Base-by-base conservation (phyloP, 2,113 vertebrate species). In the Phyllostomus discolor region DNA sequence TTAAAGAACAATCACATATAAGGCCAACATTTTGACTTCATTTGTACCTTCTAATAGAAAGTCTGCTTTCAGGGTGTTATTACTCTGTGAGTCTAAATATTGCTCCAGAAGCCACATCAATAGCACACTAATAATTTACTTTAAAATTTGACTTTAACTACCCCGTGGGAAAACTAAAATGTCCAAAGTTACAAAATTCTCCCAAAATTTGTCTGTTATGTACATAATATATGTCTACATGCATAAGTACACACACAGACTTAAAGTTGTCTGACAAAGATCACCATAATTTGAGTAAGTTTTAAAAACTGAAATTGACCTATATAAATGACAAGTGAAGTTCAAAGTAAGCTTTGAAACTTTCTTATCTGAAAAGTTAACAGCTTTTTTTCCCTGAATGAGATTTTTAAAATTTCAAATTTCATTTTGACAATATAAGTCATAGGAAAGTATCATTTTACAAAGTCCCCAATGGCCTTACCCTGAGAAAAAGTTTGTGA, bases 201-300 rank as follows among this genome's bases (percentile, higher is more conserved):
- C 43, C 59, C 46, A 50, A 84, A 93, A 62, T 70, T 12, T 79
- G 31, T 38, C 31, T 78, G 7, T 43, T 92, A 54, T 43, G 7
- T 38, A 64, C 22, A 90, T 62, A 89, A 64, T 35, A 9, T 59
- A 95, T 22, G 9, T 69, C 14, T 84, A 88, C 7, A 70, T 10
- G 16, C 50, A 69, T 79, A 75, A 72, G 91, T 48, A 89, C 2
- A 93, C 10, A 80, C 28, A 92, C 10, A 86, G 28, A 92, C 22
- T 89, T 85, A 84, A 87, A 50, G 48, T 8, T 80, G 22, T 88
- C 69, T 88, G 16, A 80, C 16, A 48, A 95, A 95, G 94, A 82
- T 28, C 14, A 57, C 33, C 66, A 92, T 35, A 87, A 95, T 38
- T 83, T 76, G 11, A 96, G 35, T 73, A 88, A 82, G 38, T 31